Evolutionary conservation across 2,113 vertebrate species (phyloP), one percentile per base, ranked within the genome.

Genomic region (Caranx melampygus): DNA sequence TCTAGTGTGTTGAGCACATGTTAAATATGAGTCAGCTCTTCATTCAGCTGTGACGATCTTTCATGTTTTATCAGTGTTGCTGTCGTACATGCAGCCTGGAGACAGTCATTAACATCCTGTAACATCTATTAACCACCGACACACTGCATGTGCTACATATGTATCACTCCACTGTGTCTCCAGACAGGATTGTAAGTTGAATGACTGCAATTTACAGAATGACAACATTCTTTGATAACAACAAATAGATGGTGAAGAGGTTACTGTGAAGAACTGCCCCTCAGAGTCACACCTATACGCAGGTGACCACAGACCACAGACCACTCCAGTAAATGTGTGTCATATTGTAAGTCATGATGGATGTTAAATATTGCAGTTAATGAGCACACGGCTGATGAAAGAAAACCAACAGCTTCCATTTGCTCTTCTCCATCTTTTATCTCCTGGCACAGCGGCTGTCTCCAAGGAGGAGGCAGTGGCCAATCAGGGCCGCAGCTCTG

Each of bases 401-500:
- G 6, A 65, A 60, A 68, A 58, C 63, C 35, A 79, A 66, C 49
- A 31, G 16, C 33, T 35, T 55, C 33, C 14, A 65, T 57, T 60
- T 60, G 16, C 34, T 54, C 58, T 26, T 6, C 58, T 33, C 11
- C 64, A 73, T 59, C 52, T 47, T 47, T 51, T 54, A 34, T 72
- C 3, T 31, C 70, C 61, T 83, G 68, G 58, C 63, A 52, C 55
- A 64, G 73, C 69, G 70, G 73, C 52, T 21, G 68, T 80, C 67
- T 79, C 80, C 57, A 79, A 54, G 72, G 62, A 73, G 26, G 34
- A 63, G n/a, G 26, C 51, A n/a, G 20, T 58, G 65, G 47, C 80
- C 87, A 86, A 78, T 78, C 74, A 68, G 37, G 37, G 61, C 44
- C 60, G 65, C 26, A 63, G 35, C 65, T 80, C 72, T 31, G 67